Evolutionary conservation across 2,888 invertebrate genomes (phyloP).

Genomic region (Drosophila tanythrix): DNA sequence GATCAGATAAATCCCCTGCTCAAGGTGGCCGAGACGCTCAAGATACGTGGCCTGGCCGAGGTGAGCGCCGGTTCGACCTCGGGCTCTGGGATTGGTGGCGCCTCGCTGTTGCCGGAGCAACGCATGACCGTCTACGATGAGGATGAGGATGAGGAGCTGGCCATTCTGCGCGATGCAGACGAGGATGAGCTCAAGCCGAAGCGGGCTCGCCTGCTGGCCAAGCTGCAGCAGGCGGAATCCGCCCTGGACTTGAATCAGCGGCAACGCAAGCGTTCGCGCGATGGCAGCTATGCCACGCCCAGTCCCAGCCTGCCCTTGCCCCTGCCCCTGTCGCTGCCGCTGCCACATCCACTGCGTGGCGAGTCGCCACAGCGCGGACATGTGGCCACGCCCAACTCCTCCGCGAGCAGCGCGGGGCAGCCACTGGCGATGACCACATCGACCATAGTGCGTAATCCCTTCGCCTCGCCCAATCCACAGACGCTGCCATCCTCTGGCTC

Average conservation of each 20-base stretch:
- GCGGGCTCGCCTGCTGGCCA: constrained; percentile 69
- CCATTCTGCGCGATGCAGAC: constrained; percentile 85
- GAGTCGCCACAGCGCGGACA: constrained; percentile 41
- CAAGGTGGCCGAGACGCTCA: constrained; percentile 93
- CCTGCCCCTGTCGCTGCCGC: constrained; percentile 8
- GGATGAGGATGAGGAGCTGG: constrained; percentile 85
- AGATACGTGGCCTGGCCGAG: constrained; percentile 94
- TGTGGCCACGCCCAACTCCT: constrained; percentile 41
- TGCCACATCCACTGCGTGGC: constrained; percentile 33
- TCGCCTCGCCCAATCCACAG: constrained; percentile 83
- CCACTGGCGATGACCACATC: constrained; percentile 80
- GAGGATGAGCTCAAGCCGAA: constrained; percentile 86
- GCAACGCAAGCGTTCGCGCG: constrained; percentile 86
- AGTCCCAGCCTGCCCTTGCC: constrained; percentile 40
- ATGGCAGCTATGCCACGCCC: constrained; percentile 76
- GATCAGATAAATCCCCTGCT: constrained; percentile 94
- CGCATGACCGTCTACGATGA: constrained; percentile 82
- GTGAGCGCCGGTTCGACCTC: constrained; percentile 86
- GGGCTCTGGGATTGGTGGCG: constrained; percentile 66
- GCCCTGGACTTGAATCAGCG: constrained; percentile 71
- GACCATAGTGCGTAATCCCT: constrained; percentile 83
- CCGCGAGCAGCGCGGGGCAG: constrained; percentile 27
- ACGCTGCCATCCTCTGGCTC: constrained; percentile 47
- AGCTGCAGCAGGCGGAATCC: constrained; percentile 52
- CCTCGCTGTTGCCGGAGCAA: constrained; percentile 85